Percentiles rank a stretch among this genome's conserved stretches.
phyloP scores from a whole-genome alignment of 2,113 vertebrate species.

The Macheiramphus alcinus region DNA sequence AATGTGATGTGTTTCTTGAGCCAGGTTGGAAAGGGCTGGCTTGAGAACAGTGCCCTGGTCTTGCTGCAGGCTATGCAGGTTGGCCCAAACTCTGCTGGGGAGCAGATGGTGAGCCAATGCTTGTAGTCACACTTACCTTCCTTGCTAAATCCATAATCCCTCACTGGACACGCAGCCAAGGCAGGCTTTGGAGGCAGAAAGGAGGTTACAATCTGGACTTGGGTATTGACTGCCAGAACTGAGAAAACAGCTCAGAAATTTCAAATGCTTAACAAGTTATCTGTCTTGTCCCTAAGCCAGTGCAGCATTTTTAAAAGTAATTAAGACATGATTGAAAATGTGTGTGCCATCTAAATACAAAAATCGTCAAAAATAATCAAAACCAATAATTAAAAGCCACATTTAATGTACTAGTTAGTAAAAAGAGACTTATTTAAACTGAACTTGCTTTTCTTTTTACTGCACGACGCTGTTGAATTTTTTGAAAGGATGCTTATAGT shows the following conservation, averaged over 20 bases:
- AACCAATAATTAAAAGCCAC: slow-evolving; percentile 79
- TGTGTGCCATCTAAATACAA: slow-evolving; percentile 84
- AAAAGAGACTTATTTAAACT: slow-evolving; percentile 62
- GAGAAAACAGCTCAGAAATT: slow-evolving; percentile 95
- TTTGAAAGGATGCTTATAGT: slow-evolving; percentile 20
- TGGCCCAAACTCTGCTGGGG: slow-evolving; percentile 98
- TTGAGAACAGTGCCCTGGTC: slow-evolving; percentile 96
- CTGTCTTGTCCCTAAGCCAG: slow-evolving; percentile 97
- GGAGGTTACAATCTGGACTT: slow-evolving; percentile 99
- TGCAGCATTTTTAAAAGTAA: slow-evolving; percentile 96
- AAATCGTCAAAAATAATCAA: slow-evolving; percentile 81
- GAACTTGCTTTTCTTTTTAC: slow-evolving; percentile 51
- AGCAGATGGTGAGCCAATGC: slow-evolving; percentile 99
- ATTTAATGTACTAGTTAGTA: slow-evolving; percentile 70
- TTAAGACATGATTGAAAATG: slow-evolving; percentile 99
- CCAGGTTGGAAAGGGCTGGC: slow-evolving; percentile 93
- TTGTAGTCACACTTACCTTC: slow-evolving; percentile 99
- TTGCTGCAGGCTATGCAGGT: slow-evolving; percentile 99
- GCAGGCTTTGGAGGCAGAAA: slow-evolving; percentile 99
- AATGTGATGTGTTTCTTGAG: slow-evolving; percentile 93
- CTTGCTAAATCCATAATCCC: slow-evolving; percentile 99
- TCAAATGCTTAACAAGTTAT: slow-evolving; percentile 99
- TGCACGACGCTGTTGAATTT: not conserved
- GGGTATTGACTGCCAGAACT: slow-evolving; percentile 92
- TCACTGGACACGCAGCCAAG: slow-evolving; percentile 99